Percentiles rank a stretch among this genome's conserved stretches.
Evolutionary conservation across 2,797 vertebrate genomes (phyloP).

Genomic region (Tapirus indicus): DNA sequence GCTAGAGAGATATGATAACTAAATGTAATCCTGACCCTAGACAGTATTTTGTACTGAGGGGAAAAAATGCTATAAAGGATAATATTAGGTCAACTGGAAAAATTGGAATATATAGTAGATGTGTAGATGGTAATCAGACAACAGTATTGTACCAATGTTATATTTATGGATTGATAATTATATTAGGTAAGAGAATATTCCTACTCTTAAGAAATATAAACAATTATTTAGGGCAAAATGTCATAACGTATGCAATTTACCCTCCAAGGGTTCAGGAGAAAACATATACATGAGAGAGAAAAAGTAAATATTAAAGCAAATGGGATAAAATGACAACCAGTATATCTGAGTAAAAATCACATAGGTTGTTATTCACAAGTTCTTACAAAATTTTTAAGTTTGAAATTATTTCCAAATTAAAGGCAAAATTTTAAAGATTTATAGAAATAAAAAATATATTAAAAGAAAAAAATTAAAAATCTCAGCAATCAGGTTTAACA

Average conservation of each 20-base stretch:
- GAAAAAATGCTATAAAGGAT: not conserved
- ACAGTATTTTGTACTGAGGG: not conserved
- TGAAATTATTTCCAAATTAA: constrained; percentile 32
- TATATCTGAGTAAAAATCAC: not conserved
- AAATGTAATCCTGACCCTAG: not conserved
- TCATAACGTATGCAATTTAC: not conserved
- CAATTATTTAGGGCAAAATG: not conserved
- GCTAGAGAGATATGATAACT: not conserved
- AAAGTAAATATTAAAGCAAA: not conserved
- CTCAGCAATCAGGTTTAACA: not conserved
- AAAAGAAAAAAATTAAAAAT: not conserved
- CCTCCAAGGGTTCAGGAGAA: not conserved
- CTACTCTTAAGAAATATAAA: constrained; percentile 28
- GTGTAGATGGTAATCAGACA: not conserved
- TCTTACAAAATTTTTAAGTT: not conserved
- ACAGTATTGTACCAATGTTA: not conserved
- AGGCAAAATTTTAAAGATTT: not conserved
- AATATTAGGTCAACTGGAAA: not conserved
- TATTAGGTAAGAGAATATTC: not conserved
- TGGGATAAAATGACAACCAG: not conserved
- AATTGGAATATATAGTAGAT: not conserved
- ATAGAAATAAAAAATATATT: not conserved
- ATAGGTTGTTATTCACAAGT: not conserved
- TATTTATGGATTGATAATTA: not conserved
- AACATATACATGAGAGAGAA: not conserved